phyloP scores from a whole-genome alignment of 2,888 invertebrate species.

The Chymomyza fuscimana region DNA sequence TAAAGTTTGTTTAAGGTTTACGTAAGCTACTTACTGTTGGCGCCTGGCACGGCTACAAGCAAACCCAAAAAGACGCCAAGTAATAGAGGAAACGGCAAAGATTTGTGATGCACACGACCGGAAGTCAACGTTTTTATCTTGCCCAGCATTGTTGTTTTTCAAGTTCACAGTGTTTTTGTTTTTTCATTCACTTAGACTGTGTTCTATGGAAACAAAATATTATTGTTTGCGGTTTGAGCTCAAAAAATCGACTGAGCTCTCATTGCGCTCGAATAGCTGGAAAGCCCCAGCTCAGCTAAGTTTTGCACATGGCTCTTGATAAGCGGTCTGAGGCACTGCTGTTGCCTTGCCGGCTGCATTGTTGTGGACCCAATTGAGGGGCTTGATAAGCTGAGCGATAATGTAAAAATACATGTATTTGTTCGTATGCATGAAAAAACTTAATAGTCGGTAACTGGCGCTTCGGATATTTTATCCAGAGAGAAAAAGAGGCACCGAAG shows the following conservation, averaged over 20 bases:
- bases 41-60: conserved; percentile 62
- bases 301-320: conserved; percentile 44
- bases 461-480: background rate
- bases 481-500: too few species aligned
- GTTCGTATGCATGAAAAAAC: background rate
- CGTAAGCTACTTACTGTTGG: conserved; percentile 52
- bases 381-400: conserved; percentile 30
- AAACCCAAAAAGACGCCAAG: conserved; percentile 13
- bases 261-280: conserved; percentile 16
- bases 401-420: conserved; percentile 1
- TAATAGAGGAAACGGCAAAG: conserved; percentile 32
- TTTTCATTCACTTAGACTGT: conserved; percentile 7
- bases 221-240: conserved; percentile 35
- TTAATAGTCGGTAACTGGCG: background rate
- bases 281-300: background rate
- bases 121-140: conserved; percentile 72
- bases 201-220: background rate
- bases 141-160: conserved; percentile 51
- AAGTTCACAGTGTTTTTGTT: conserved; percentile 42
- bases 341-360: background rate
- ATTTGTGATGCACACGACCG: conserved; percentile 54
- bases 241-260: conserved; percentile 52
- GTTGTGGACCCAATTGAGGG: conserved; percentile 29
- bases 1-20: background rate
- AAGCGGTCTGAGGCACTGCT: background rate